These are phyloP conservation scores for Illadopsis cleaveri DNA, from an alignment of 2,113 vertebrate genomes.

Conservation along the genomic window DNA sequence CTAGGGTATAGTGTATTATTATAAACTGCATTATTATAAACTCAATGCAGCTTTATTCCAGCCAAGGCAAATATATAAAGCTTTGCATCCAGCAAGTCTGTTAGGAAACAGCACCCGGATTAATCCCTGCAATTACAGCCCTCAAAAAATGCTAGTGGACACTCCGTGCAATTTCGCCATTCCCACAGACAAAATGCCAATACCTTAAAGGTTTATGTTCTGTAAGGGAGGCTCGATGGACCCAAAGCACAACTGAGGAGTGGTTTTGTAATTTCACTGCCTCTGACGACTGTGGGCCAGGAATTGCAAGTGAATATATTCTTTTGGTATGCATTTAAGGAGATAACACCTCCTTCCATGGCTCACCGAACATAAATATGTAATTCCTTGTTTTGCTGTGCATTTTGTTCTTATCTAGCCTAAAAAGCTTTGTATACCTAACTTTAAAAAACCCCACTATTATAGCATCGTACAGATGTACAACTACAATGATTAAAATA, in stretches of 20 bases:
- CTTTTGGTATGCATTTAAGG: neutral
- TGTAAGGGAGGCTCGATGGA: neutral
- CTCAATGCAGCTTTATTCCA: neutral
- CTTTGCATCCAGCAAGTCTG: neutral
- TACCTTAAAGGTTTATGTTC: neutral
- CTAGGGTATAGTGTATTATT: neutral
- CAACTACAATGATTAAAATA: neutral
- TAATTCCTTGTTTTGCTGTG: neutral
- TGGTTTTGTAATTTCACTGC: neutral
- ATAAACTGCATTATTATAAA: neutral
- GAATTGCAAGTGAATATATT: neutral
- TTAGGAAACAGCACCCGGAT: constrained; percentile 11
- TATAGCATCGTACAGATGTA: neutral
- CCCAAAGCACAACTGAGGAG: neutral
- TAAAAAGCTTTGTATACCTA: neutral
- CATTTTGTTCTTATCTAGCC: neutral
- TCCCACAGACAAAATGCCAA: neutral
- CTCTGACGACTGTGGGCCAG: neutral
- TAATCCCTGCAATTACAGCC: constrained; percentile 8
- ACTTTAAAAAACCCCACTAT: neutral
- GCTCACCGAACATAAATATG: neutral
- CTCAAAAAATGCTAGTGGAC: constrained; percentile 1
- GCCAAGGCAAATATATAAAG: neutral
- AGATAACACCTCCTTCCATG: neutral
- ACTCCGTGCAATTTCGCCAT: neutral